Evolutionary conservation across 1,140 invertebrate genomes (phyloP).

Genomic region (Sminthurinus signatus): DNA sequence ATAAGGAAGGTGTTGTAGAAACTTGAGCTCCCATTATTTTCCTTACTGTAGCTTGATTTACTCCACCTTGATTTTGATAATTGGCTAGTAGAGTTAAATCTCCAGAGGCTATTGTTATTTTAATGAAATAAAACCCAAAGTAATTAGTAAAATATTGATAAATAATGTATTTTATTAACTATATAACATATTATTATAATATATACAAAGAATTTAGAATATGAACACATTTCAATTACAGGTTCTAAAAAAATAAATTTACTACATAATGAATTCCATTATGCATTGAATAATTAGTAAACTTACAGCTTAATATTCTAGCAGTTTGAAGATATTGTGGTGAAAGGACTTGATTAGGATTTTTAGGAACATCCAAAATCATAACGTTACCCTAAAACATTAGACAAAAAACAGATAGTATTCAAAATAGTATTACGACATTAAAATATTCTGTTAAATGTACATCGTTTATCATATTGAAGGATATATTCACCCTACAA

Average conservation of each 20-base stretch:
- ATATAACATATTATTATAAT: background rate
- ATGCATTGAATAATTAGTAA: background rate
- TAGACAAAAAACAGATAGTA: background rate
- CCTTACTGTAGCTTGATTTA: background rate
- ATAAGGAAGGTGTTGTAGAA: background rate
- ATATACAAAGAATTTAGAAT: background rate
- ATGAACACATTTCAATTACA: background rate
- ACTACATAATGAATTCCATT: no score
- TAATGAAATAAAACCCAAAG: background rate
- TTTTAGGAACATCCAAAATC: constrained; percentile 32
- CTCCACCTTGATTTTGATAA: background rate
- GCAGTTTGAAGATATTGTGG: constrained; percentile 32
- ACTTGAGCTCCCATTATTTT: constrained; percentile 1
- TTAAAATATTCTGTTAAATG: no score
- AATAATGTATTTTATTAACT: no score
- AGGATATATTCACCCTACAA: background rate
- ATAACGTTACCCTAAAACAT: constrained; percentile 32
- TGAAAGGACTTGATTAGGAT: constrained; percentile 24
- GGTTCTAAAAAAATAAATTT: background rate
- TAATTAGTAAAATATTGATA: background rate
- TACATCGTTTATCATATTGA: no score
- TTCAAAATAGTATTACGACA: no score
- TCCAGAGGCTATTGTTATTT: constrained; percentile 6
- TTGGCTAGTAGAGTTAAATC: constrained; percentile 12
- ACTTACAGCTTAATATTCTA: constrained; percentile 29